A percentile compares a stretch with the other conserved stretches of the same genome.
phyloP scores from a whole-genome alignment of 2,888 invertebrate species.

The Idaea straminata region DNA sequence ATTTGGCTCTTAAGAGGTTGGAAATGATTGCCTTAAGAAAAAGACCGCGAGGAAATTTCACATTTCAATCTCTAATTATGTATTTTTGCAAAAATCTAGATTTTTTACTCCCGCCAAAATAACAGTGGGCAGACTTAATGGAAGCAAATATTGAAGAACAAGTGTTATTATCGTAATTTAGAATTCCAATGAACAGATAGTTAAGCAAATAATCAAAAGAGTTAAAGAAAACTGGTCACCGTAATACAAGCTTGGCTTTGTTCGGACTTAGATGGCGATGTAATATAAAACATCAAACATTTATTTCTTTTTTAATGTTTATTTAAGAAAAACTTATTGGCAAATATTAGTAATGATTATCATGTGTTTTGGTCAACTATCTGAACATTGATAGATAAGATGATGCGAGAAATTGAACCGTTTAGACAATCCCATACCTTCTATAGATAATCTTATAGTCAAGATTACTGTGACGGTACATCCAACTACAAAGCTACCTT shows the following conservation, averaged over 20 bases:
- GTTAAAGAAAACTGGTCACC: background rate
- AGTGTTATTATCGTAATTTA: constrained; percentile 12
- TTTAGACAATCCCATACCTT: constrained; percentile 52
- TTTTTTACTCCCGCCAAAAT: too few relatives aligned
- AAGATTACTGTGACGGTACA: constrained; percentile 73
- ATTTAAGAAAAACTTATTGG: too few relatives aligned
- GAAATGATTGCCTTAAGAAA: too few relatives aligned
- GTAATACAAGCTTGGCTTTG: background rate
- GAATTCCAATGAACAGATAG: constrained; percentile 16
- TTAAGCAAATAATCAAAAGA: constrained; percentile 7
- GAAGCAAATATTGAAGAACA: constrained; percentile 32
- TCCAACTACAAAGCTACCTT: constrained; percentile 44
- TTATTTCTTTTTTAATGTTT: too few relatives aligned
- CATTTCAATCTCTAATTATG: too few relatives aligned
- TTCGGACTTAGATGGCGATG: background rate
- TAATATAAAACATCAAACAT: background rate
- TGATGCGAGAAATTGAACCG: constrained; percentile 26
- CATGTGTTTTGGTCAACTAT: constrained; percentile 17
- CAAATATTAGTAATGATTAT: too few relatives aligned
- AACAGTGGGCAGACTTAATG: constrained; percentile 12
- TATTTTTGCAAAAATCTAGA: too few relatives aligned
- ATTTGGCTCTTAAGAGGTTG: too few relatives aligned
- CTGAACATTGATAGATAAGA: constrained; percentile 21
- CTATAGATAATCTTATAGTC: constrained; percentile 66
- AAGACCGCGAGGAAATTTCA: too few relatives aligned